A percentile compares a stretch with the other conserved stretches of the same genome.
Conservation (phyloP, 2,797 vertebrate species). For the Lacerta viridis region DNA sequence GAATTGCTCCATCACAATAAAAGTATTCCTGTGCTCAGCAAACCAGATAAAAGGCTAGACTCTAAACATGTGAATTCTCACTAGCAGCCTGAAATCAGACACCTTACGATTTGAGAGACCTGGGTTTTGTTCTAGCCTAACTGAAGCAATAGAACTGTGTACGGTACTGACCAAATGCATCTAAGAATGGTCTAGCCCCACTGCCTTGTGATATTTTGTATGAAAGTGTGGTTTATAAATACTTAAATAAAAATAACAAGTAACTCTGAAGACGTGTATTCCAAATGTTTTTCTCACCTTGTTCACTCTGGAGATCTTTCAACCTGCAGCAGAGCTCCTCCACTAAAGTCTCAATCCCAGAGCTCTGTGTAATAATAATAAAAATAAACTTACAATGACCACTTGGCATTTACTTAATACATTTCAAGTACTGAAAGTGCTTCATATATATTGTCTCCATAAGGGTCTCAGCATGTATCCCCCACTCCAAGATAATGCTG, state of each 20-base stretch:
- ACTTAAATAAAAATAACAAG: no score
- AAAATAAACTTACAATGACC: background rate
- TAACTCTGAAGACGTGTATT: background rate
- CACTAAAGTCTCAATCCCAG: constrained; percentile 97
- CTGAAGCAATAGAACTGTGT: background rate
- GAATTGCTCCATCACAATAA: background rate
- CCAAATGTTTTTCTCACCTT: constrained; percentile 84
- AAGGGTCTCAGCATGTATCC: background rate
- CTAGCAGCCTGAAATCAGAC: background rate
- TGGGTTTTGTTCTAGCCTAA: background rate
- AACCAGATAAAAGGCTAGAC: background rate
- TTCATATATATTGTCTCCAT: background rate
- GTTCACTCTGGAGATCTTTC: constrained; percentile 97
- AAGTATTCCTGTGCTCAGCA: background rate
- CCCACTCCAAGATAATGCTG: no score
- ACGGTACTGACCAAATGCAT: background rate
- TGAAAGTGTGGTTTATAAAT: no score
- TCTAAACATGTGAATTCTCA: background rate
- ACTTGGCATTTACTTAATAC: background rate
- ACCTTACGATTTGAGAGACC: background rate
- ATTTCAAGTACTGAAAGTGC: background rate
- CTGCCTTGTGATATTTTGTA: no score
- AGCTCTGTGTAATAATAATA: constrained; percentile 85
- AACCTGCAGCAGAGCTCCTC: constrained; percentile 99
- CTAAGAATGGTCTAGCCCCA: background rate